phyloP scores from a whole-genome alignment of 2,113 vertebrate genomes.

The Microcebus lehilahytsara region DNA sequence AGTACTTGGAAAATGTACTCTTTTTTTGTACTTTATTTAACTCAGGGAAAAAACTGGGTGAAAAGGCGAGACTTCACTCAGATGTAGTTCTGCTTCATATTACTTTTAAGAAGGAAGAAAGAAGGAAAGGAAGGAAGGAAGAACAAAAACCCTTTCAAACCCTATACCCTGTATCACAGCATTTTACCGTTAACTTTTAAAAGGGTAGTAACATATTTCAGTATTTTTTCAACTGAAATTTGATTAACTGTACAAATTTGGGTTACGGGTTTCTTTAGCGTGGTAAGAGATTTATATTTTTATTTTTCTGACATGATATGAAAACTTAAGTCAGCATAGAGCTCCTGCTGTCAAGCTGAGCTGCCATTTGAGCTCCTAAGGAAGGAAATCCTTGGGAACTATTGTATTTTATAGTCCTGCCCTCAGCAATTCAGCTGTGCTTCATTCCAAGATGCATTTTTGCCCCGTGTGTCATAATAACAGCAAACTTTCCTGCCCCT shows the following conservation, averaged over 20 bases:
- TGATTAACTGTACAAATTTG: not conserved
- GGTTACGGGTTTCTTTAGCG: not conserved
- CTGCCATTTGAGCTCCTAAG: not conserved
- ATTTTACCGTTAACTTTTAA: not conserved
- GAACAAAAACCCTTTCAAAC: not conserved
- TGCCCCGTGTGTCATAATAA: slow-evolving; percentile 30
- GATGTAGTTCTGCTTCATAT: slow-evolving; percentile 43
- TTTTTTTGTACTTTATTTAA: slow-evolving; percentile 27
- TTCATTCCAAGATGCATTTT: slow-evolving; percentile 56
- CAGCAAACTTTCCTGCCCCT: not conserved
- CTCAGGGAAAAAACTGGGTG: not conserved
- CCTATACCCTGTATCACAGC: not conserved
- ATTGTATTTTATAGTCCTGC: slow-evolving; percentile 13
- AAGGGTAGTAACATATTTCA: not conserved
- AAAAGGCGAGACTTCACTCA: slow-evolving; percentile 26
- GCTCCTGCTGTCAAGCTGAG: not conserved
- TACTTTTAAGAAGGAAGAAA: not conserved
- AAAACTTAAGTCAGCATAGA: slow-evolving; percentile 6
- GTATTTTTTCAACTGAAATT: not conserved
- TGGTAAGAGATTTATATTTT: not conserved
- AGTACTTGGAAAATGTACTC: slow-evolving; percentile 49
- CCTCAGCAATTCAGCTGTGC: slow-evolving; percentile 58
- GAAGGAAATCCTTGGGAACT: slow-evolving; percentile 22
- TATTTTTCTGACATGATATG: slow-evolving; percentile 2
- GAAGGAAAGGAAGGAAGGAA: not conserved